Conservation (phyloP, 2,888 invertebrate species). For the Synergus umbraculus region DNA sequence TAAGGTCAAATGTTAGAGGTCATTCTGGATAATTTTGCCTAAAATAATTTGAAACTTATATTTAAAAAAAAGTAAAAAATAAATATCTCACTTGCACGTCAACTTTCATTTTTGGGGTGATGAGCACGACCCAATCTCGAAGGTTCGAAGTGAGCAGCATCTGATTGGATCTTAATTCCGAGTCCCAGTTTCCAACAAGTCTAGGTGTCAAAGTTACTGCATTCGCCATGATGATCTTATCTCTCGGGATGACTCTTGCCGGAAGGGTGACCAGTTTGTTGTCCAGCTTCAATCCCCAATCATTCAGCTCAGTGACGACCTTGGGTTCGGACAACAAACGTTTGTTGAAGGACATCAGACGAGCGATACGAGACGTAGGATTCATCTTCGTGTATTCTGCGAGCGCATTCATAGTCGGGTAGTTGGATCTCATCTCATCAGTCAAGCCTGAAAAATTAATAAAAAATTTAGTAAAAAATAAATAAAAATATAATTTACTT, state of each 20-base stretch:
- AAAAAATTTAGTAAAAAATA: too few species aligned
- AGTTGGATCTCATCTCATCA: constrained; percentile 80
- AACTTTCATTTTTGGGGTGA: constrained; percentile 2
- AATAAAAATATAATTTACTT: too few species aligned
- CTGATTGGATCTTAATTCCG: constrained; percentile 51
- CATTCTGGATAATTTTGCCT: too few species aligned
- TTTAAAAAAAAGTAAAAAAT: neutral
- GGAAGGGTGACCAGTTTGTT: constrained; percentile 82
- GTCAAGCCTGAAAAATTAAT: constrained; percentile 76
- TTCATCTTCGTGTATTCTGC: constrained; percentile 86
- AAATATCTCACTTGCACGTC: neutral
- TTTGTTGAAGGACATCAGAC: constrained; percentile 83
- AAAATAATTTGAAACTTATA: neutral
- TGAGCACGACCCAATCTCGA: constrained; percentile 74
- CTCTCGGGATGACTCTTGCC: constrained; percentile 83
- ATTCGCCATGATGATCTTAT: constrained; percentile 81
- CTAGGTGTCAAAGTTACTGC: constrained; percentile 78
- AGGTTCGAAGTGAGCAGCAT: constrained; percentile 76
- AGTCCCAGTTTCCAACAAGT: constrained; percentile 88
- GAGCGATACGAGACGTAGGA: constrained; percentile 83
- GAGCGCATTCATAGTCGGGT: constrained; percentile 82
- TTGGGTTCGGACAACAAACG: constrained; percentile 78
- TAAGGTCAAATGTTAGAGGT: too few species aligned
- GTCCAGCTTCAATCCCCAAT: constrained; percentile 87
- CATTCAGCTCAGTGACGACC: constrained; percentile 80